Conservation (phyloP, 2,797 vertebrate genomes). For the Propithecus deckenii region DNA sequence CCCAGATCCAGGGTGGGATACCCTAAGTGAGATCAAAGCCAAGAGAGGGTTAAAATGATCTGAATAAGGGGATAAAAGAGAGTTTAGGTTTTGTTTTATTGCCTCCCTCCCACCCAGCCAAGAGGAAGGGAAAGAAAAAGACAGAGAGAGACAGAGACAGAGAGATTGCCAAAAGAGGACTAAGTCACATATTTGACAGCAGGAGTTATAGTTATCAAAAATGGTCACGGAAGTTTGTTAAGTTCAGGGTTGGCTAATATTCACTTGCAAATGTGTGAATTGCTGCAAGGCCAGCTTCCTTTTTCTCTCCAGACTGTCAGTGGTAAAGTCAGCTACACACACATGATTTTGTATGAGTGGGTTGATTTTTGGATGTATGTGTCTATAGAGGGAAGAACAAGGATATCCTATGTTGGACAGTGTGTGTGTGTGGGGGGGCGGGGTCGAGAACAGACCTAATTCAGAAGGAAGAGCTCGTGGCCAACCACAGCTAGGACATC, state of each 20-base stretch:
- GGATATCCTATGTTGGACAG: not conserved
- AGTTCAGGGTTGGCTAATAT: not conserved
- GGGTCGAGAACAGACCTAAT: not conserved
- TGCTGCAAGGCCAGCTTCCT: not conserved
- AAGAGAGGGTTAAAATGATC: not conserved
- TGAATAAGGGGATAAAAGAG: not conserved
- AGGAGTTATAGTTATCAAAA: not conserved
- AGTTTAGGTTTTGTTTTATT: constrained; percentile 21
- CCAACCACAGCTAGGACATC: not conserved
- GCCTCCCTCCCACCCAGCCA: not conserved
- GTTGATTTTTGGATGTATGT: not conserved
- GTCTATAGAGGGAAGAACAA: not conserved
- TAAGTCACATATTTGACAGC: not conserved
- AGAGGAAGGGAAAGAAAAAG: not conserved
- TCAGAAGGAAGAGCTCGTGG: not conserved
- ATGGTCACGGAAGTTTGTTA: not conserved
- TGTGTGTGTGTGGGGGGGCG: not conserved
- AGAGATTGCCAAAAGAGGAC: not conserved
- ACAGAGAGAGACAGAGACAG: not conserved
- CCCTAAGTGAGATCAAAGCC: not conserved
- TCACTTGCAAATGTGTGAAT: not conserved
- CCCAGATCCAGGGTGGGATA: not conserved
- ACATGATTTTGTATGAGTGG: not conserved
- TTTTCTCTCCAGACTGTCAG: not conserved
- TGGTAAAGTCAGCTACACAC: not conserved